Percentiles rank a stretch among this genome's conserved stretches.
Evolutionary conservation across 2,888 invertebrate genomes (phyloP).

Genomic region (Beris morrisii): DNA sequence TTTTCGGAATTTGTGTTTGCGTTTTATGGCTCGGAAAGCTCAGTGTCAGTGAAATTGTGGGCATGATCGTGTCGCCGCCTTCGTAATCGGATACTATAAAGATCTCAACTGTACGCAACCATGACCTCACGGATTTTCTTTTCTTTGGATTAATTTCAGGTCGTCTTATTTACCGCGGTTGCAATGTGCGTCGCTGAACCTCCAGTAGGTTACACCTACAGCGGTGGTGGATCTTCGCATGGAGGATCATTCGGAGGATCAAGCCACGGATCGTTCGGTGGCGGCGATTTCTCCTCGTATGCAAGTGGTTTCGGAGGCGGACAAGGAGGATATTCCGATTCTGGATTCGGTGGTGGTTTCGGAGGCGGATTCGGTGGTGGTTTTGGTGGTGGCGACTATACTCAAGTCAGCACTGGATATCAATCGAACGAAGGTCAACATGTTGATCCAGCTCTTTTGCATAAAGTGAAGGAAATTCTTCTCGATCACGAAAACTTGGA

Average conservation of each 20-base stretch:
- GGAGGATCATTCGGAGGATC: conserved; percentile 26
- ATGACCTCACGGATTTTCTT: background rate
- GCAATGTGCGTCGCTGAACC: conserved; percentile 69
- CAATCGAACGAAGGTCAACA: conserved; percentile 75
- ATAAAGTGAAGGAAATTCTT: conserved; percentile 76
- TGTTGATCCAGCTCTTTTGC: conserved; percentile 72
- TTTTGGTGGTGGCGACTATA: conserved; percentile 62
- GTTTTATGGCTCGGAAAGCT: background rate
- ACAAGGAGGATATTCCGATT: conserved; percentile 14
- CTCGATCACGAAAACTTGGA: conserved; percentile 70
- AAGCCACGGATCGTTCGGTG: conserved; percentile 27
- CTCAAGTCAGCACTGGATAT: conserved; percentile 69
- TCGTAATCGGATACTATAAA: background rate
- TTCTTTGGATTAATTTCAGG: conserved; percentile 58
- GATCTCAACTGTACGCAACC: background rate
- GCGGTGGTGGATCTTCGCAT: conserved; percentile 20
- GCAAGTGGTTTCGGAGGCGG: conserved; percentile 30
- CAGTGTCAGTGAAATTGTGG: conserved; percentile 22
- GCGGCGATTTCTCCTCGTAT: conserved; percentile 32
- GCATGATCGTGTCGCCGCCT: conserved; percentile 8
- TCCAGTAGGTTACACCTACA: conserved; percentile 64
- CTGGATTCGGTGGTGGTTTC: conserved; percentile 20
- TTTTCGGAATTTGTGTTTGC: conserved; percentile 11
- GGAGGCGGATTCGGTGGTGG: conserved; percentile 26
- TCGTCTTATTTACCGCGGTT: conserved; percentile 72